Conservation (phyloP, 2,888 invertebrate genomes). For the Calephelis perditalis region DNA sequence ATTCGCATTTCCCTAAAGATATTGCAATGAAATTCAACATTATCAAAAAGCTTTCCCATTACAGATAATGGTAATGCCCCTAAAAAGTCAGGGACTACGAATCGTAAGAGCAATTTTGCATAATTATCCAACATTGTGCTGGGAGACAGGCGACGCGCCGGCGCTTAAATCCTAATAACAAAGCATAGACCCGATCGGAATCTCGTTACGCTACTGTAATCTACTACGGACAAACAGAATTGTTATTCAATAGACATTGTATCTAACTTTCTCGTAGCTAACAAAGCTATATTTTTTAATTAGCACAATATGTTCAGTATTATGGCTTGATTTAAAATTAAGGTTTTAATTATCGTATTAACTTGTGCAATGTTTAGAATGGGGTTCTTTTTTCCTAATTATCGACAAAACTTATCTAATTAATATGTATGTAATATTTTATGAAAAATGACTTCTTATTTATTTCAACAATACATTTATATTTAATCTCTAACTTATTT, state of each 20-base stretch:
- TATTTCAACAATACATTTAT: too few relatives aligned
- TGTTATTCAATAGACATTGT: constrained; percentile 32
- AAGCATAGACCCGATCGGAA: constrained; percentile 63
- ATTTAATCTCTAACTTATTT: too few relatives aligned
- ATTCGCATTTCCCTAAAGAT: constrained; percentile 57
- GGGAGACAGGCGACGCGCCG: constrained; percentile 55
- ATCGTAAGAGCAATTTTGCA: constrained; percentile 75
- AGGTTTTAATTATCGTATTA: too few relatives aligned
- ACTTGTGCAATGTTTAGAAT: too few relatives aligned
- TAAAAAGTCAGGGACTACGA: constrained; percentile 70
- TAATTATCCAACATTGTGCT: constrained; percentile 65
- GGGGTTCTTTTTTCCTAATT: too few relatives aligned
- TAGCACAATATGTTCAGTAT: background rate
- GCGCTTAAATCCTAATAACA: constrained; percentile 73
- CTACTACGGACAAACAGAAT: constrained; percentile 55
- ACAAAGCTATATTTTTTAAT: constrained; percentile 13
- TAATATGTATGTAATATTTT: too few relatives aligned
- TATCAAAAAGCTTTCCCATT: constrained; percentile 74
- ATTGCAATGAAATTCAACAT: constrained; percentile 66
- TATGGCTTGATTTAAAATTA: too few relatives aligned
- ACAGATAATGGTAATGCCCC: constrained; percentile 70
- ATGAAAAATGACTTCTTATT: too few relatives aligned
- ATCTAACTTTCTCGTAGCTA: constrained; percentile 40
- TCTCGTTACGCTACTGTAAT: constrained; percentile 67
- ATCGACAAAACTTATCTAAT: too few relatives aligned